phyloP scores from a whole-genome alignment of 2,888 invertebrate genomes.

The Lasioglossum oenotherae region DNA sequence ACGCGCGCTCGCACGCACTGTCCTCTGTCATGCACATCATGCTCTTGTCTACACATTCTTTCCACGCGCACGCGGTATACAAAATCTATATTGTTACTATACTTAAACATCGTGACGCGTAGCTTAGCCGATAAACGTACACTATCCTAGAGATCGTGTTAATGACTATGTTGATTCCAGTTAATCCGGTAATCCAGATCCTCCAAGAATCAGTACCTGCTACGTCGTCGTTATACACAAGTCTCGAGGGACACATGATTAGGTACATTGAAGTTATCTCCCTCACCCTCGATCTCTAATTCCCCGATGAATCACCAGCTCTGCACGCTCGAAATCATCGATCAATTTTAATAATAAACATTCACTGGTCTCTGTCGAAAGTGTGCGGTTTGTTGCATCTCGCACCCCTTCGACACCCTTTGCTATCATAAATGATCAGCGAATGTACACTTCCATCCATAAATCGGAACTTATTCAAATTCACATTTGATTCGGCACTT shows the following conservation, averaged over 20 bases:
- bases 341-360: slow-evolving; percentile 5
- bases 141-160: slow-evolving; percentile 67
- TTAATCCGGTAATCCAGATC: slow-evolving; percentile 53
- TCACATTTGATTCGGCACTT: too few relatives aligned
- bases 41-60: slow-evolving; percentile 74
- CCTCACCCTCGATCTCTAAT: slow-evolving; percentile 29
- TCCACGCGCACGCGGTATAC: slow-evolving; percentile 76
- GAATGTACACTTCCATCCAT: background rate
- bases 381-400: background rate
- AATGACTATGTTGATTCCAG: slow-evolving; percentile 60
- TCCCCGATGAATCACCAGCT: background rate
- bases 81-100: slow-evolving; percentile 83
- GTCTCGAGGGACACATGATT: slow-evolving; percentile 44
- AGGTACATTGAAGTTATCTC: slow-evolving; percentile 51
- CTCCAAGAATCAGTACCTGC: slow-evolving; percentile 30
- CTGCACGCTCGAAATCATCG: background rate
- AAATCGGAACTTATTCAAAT: too few relatives aligned
- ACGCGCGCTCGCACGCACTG: slow-evolving; percentile 71
- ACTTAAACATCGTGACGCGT: slow-evolving; percentile 81
- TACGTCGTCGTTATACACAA: slow-evolving; percentile 45
- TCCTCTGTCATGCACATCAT: slow-evolving; percentile 71
- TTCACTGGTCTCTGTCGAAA: background rate
- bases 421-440: background rate
- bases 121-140: slow-evolving; percentile 79
- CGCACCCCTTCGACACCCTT: background rate